Conservation (phyloP, 2,797 vertebrate genomes). For the Pangasius djambal region DNA sequence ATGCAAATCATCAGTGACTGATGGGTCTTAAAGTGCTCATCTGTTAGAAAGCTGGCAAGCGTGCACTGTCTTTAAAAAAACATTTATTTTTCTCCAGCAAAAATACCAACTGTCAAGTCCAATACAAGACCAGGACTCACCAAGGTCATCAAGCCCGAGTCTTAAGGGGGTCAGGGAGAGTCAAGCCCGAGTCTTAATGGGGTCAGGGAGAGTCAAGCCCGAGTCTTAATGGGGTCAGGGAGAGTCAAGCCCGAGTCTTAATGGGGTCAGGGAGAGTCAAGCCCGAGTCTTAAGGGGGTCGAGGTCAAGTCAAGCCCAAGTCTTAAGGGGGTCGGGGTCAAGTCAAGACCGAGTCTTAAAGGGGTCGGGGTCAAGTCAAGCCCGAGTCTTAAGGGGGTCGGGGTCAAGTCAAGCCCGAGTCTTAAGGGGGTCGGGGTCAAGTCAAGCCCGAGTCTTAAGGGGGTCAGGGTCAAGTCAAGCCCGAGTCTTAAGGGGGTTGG, state of each 20-base stretch:
- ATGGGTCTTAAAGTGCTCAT: slow-evolving; percentile 42
- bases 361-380: background rate
- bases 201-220: background rate
- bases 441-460: background rate
- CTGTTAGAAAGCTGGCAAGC: slow-evolving; percentile 14
- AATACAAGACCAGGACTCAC: background rate
- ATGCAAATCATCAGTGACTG: slow-evolving; percentile 4
- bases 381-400: background rate
- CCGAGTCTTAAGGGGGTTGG: rapidly evolving
- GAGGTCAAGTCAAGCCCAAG: background rate
- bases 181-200: background rate
- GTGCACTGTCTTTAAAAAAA: background rate
- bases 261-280: too few relatives aligned
- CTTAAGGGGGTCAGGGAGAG: too few relatives aligned
- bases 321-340: background rate
- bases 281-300: background rate
- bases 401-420: background rate
- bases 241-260: too few relatives aligned
- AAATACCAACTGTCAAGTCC: background rate
- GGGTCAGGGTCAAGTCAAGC: background rate
- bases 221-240: background rate
- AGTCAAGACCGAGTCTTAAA: background rate
- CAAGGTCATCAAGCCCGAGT: background rate
- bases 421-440: too few relatives aligned
- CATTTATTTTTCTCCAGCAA: background rate